These are phyloP conservation scores for Chrysomallon squamiferum DNA, from an alignment of 1,140 invertebrate species.

Conservation along the genomic window DNA sequence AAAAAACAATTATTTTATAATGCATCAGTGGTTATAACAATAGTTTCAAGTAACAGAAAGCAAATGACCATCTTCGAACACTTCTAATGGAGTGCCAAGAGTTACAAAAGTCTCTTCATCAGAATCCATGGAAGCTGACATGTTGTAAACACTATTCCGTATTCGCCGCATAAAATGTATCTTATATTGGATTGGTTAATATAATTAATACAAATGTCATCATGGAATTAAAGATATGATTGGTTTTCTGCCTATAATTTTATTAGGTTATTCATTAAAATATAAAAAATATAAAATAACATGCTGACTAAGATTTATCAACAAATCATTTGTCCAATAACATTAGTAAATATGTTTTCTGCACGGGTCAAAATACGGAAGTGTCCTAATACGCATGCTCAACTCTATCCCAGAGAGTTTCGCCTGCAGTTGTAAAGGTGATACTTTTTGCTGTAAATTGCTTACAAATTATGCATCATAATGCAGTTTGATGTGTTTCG, in stretches of 20 bases:
- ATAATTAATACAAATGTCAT: too few relatives aligned
- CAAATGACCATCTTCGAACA: conserved; percentile 78
- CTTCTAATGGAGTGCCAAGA: conserved; percentile 79
- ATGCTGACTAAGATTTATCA: too few relatives aligned
- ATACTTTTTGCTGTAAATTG: conserved; percentile 6
- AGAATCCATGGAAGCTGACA: conserved; percentile 51
- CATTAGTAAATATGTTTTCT: conserved; percentile 7
- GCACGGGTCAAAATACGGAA: conserved; percentile 23
- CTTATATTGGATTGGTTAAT: too few relatives aligned
- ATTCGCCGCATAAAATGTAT: neutral
- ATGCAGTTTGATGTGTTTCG: neutral
- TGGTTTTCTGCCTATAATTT: too few relatives aligned
- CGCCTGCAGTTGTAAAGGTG: conserved; percentile 6
- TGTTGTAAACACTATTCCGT: conserved; percentile 15
- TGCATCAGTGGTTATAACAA: too few relatives aligned
- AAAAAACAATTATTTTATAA: too few relatives aligned
- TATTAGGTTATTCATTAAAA: too few relatives aligned
- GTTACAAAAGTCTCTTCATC: conserved; percentile 74
- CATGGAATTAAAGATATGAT: too few relatives aligned
- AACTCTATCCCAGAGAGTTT: conserved; percentile 8
- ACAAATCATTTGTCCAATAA: too few relatives aligned
- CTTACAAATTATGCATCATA: conserved; percentile 1
- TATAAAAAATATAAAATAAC: too few relatives aligned
- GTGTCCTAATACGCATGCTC: conserved; percentile 16
- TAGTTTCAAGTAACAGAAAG: too few relatives aligned